Evolutionary conservation across 1,140 invertebrate species (phyloP).

Genomic region (Caenorhabditis briggsae): DNA sequence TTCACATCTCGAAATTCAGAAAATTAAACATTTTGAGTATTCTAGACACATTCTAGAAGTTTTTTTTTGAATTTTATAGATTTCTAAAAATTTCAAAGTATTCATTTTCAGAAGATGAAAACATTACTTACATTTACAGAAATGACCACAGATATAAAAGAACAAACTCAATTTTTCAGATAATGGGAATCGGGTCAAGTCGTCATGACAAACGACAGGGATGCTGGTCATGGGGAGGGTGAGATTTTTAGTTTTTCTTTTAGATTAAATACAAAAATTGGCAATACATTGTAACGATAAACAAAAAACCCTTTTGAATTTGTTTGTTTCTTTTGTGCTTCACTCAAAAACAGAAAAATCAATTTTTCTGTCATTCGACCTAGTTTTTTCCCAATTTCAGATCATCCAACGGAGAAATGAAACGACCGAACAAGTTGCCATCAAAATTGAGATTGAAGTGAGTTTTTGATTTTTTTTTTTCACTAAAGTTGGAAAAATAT

Average conservation of each 20-base stretch:
- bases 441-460: slow-evolving; percentile 36
- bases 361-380: not conserved
- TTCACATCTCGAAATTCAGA: no score
- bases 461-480: not conserved
- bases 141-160: no score
- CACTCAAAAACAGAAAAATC: not conserved
- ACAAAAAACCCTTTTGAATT: not conserved
- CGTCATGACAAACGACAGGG: slow-evolving; percentile 45
- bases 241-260: slow-evolving; percentile 5
- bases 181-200: slow-evolving; percentile 50
- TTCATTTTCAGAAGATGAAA: no score
- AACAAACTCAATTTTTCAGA: not conserved
- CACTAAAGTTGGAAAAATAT: not conserved
- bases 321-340: not conserved
- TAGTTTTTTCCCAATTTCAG: not conserved
- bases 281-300: not conserved
- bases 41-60: no score
- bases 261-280: not conserved
- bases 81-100: no score
- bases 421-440: slow-evolving; percentile 44
- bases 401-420: slow-evolving; percentile 30
- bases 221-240: slow-evolving; percentile 45
- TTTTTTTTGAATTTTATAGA: no score
- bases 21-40: no score
- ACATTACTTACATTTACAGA: no score